Evolutionary conservation across 2,113 vertebrate genomes (phyloP), one percentile per base, ranked within the genome.

Genomic region (Hydrochoerus hydrochaeris): DNA sequence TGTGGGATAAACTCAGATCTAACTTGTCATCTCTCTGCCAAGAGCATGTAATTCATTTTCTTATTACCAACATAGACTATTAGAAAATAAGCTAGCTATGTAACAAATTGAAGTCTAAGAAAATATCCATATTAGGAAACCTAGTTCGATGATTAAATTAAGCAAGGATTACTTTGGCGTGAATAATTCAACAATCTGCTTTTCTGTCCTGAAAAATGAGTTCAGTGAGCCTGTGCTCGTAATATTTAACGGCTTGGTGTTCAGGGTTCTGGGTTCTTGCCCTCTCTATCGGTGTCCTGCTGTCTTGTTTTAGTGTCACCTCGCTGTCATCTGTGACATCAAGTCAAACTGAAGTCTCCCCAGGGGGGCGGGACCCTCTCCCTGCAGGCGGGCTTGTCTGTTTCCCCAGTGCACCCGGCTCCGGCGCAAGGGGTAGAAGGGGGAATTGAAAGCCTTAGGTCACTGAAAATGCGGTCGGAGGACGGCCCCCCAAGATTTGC

Each of bases 131-230:
- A 98, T 96, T 97, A 97, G 97, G 98, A 97, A 97, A 97, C 95
- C 95, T 96, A 96, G 91, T 96, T 97, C 82, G 65, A 95, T 90
- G 97, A 97, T 97, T 97, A 97, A 96, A 97, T 98, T 97, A 97
- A 97, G 97, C 96, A 90, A 97, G 96, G 97, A 97, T 98, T 97
- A 97, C 97, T 97, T 97, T 96, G 97, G 96, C 93, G 95, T 97
- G 97, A 98, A 98, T 98, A 97, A 98, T 97, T 98, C 97, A 95
- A 96, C 97, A 98, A 97, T 98, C 98, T 97, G 98, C 95, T 97
- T 96, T 97, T 97, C 97, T 96, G 97, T 96, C 97, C 97, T 97
- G 95, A 96, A 95, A 96, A 97, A 94, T 95, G 95, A 98, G 86
- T 97, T 97, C 96, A 98, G 93, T 90, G 91, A 97, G 92, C 95